Evolutionary conservation across 2,888 invertebrate genomes (phyloP).

Genomic region (Eupsilia transversa): DNA sequence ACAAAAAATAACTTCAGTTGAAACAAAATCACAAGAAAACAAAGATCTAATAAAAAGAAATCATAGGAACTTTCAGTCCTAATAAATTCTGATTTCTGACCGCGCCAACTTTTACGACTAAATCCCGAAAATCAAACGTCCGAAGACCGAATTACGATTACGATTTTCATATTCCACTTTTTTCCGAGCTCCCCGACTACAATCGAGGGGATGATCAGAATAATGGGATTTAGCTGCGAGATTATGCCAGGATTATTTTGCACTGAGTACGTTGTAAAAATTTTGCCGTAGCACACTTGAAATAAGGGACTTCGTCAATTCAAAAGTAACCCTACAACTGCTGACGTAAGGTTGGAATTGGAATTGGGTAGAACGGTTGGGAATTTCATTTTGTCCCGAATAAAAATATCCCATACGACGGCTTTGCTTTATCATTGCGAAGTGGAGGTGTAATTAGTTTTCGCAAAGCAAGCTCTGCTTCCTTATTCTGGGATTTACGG

Average conservation of each 20-base stretch:
- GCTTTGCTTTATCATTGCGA: slow-evolving; percentile 91
- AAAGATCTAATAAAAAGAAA: slow-evolving; percentile 33
- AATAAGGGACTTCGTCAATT: slow-evolving; percentile 22
- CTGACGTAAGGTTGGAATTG: slow-evolving; percentile 62
- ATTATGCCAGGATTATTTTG: slow-evolving; percentile 90
- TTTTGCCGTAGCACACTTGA: slow-evolving; percentile 73
- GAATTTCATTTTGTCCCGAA: slow-evolving; percentile 89
- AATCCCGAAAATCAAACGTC: slow-evolving; percentile 79
- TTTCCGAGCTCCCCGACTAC: slow-evolving; percentile 59
- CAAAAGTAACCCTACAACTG: slow-evolving; percentile 54
- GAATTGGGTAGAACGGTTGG: slow-evolving; percentile 53
- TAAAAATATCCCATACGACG: slow-evolving; percentile 90
- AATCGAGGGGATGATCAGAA: slow-evolving; percentile 85
- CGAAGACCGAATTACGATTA: slow-evolving; percentile 72
- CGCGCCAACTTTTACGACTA: slow-evolving; percentile 75
- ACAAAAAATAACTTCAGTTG: not conserved
- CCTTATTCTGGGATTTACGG: slow-evolving; percentile 77
- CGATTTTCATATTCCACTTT: slow-evolving; percentile 68
- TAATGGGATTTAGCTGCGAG: slow-evolving; percentile 89
- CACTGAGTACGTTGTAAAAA: slow-evolving; percentile 84
- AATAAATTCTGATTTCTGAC: slow-evolving; percentile 77
- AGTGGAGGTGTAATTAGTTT: slow-evolving; percentile 89
- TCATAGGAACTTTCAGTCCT: slow-evolving; percentile 49
- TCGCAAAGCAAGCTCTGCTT: slow-evolving; percentile 80
- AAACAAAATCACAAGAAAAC: slow-evolving; percentile 12